A percentile compares a stretch with the other conserved stretches of the same genome.
Evolutionary conservation across 2,797 vertebrate genomes (phyloP).

Genomic region (Etheostoma perlongum): DNA sequence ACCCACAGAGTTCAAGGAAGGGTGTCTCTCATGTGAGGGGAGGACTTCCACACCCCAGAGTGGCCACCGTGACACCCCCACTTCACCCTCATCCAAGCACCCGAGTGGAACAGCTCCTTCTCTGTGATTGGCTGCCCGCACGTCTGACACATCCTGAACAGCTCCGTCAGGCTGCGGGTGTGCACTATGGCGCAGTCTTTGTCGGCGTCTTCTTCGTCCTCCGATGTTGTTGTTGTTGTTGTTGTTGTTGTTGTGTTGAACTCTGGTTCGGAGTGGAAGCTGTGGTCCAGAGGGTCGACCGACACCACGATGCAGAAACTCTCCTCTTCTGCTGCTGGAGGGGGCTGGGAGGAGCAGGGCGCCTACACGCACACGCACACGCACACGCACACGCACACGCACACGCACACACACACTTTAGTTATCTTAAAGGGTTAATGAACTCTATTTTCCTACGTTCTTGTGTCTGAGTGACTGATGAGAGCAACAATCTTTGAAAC

Average conservation of each 20-base stretch:
- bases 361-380: background rate
- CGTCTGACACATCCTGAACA: constrained; percentile 35
- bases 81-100: constrained; percentile 10
- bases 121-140: constrained; percentile 11
- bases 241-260: background rate
- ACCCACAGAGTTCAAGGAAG: no score
- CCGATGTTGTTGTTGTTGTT: background rate
- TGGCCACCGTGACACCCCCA: constrained; percentile 35
- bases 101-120: background rate
- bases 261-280: constrained; percentile 3
- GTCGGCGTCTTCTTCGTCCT: background rate
- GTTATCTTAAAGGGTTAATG: no score
- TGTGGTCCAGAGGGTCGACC: constrained; percentile 4
- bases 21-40: constrained; percentile 12
- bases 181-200: background rate
- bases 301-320: constrained; percentile 50
- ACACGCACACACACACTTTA: no score
- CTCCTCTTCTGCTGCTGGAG: background rate
- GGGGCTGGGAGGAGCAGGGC: background rate
- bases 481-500: no score
- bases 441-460: no score
- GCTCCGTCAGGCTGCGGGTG: constrained; percentile 23
- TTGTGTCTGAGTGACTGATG: no score
- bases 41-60: constrained; percentile 24
- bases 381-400: no score